These are phyloP conservation scores for Parazoanthus atlanticus DNA, from an alignment of 92 coral and sea anemone genomes.

Conservation along the genomic window DNA sequence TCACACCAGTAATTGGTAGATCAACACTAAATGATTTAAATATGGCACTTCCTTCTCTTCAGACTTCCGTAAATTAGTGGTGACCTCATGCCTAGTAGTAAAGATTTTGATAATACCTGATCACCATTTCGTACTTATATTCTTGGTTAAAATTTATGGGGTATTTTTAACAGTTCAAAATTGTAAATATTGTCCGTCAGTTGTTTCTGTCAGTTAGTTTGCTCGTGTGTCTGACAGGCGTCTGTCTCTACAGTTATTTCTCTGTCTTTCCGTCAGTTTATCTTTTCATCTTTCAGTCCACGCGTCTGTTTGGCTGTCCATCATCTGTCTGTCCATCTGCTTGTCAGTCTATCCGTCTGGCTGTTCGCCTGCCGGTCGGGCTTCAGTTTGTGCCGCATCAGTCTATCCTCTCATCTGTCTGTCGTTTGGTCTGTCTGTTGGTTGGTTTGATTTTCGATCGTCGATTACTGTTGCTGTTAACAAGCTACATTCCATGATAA, in stretches of 20 bases:
- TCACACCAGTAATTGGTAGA: too few species aligned
- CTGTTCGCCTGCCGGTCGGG: not conserved
- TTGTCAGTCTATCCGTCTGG: not conserved
- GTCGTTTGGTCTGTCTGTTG: not conserved
- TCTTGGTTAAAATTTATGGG: too few species aligned
- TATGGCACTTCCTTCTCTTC: too few species aligned
- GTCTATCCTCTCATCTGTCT: not conserved
- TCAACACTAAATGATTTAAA: too few species aligned
- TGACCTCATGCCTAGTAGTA: too few species aligned
- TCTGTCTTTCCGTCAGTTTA: not conserved
- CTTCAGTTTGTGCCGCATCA: not conserved
- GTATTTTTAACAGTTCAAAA: not conserved
- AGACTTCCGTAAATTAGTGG: too few species aligned
- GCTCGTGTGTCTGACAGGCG: not conserved
- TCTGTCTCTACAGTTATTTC: not conserved
- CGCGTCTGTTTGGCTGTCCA: not conserved
- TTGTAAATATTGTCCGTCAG: not conserved
- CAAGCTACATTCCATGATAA: not conserved
- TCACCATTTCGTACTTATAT: too few species aligned
- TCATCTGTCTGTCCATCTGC: not conserved
- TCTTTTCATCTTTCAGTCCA: not conserved
- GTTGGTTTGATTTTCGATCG: too few species aligned
- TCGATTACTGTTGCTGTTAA: not conserved
- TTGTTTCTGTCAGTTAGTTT: not conserved
- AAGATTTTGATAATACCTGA: too few species aligned